Evolutionary conservation across 2,113 vertebrate species (phyloP).

Genomic region (Myrmecophaga tridactyla): DNA sequence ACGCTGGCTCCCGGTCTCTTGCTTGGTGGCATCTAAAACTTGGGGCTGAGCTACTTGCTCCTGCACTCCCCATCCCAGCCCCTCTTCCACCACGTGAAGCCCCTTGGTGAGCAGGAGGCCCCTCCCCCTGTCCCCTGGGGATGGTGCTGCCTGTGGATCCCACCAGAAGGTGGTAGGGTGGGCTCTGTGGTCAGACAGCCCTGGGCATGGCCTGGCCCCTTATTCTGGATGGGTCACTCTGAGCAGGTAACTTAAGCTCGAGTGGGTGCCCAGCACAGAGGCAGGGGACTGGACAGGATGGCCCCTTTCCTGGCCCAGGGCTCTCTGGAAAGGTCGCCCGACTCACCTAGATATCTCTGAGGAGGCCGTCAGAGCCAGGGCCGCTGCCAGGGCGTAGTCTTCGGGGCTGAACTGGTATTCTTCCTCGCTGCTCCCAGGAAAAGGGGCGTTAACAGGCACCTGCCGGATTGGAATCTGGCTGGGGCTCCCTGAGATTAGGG

Average conservation of each 20-base stretch:
- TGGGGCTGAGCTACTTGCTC: neutral
- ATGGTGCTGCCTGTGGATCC: neutral
- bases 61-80: no score
- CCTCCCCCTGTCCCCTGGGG: neutral
- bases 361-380: slow-evolving; percentile 80
- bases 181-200: neutral
- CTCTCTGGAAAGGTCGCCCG: neutral
- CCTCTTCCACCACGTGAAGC: accelerated
- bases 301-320: neutral
- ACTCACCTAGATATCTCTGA: slow-evolving; percentile 76
- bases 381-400: slow-evolving; percentile 83
- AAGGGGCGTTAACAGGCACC: neutral
- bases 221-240: neutral
- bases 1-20: no score
- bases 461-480: neutral
- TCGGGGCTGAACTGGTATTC: slow-evolving; percentile 79
- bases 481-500: neutral
- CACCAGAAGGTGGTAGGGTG: accelerated
- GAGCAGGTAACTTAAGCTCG: neutral
- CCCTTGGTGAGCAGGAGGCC: accelerated
- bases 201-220: no score
- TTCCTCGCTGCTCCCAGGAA: slow-evolving; percentile 78
- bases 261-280: neutral
- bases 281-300: neutral
- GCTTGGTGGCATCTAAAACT: no score